Percentiles rank a stretch among this genome's conserved stretches.
phyloP scores from a whole-genome alignment of 1,140 invertebrate species.

The Propsilocerus akamusi region DNA sequence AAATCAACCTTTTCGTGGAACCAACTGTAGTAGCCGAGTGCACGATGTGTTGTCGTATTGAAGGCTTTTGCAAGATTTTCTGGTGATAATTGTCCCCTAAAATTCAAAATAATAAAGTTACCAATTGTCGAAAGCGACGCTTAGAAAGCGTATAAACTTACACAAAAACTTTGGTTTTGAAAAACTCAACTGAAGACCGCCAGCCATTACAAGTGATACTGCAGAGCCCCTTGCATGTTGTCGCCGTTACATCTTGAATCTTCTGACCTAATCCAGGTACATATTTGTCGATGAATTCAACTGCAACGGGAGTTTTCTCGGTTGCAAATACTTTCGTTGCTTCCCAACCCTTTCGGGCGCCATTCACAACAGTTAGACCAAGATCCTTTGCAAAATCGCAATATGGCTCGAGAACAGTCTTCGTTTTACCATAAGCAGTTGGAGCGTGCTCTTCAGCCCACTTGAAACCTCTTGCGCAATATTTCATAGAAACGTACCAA shows the following conservation, averaged over 20 bases:
- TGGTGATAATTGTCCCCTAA: slow-evolving; percentile 51
- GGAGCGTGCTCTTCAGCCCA: slow-evolving; percentile 46
- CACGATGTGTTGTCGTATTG: slow-evolving; percentile 38
- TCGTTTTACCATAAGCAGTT: slow-evolving; percentile 34
- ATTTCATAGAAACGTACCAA: slow-evolving; percentile 32
- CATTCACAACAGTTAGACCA: slow-evolving; percentile 30
- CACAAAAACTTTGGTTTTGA: slow-evolving; percentile 56
- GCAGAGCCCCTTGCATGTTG: slow-evolving; percentile 21
- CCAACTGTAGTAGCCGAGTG: slow-evolving; percentile 46
- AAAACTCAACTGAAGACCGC: slow-evolving; percentile 28
- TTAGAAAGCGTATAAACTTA: slow-evolving; percentile 30
- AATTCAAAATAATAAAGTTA: slow-evolving; percentile 18
- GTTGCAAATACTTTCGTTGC: slow-evolving; percentile 30
- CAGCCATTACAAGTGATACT: slow-evolving; percentile 28
- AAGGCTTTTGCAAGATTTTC: slow-evolving; percentile 50
- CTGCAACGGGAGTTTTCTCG: slow-evolving; percentile 41
- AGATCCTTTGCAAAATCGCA: slow-evolving; percentile 34
- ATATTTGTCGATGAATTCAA: slow-evolving; percentile 40
- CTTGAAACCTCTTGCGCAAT: slow-evolving; percentile 33
- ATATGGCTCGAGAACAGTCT: slow-evolving; percentile 36
- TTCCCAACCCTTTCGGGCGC: slow-evolving; percentile 26
- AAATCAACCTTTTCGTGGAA: slow-evolving; percentile 51
- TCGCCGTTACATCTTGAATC: slow-evolving; percentile 26
- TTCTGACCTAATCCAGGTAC: slow-evolving; percentile 43
- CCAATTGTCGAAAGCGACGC: neutral